phyloP scores from a whole-genome alignment of 2,888 invertebrate species.

The Antheraea assamensis region DNA sequence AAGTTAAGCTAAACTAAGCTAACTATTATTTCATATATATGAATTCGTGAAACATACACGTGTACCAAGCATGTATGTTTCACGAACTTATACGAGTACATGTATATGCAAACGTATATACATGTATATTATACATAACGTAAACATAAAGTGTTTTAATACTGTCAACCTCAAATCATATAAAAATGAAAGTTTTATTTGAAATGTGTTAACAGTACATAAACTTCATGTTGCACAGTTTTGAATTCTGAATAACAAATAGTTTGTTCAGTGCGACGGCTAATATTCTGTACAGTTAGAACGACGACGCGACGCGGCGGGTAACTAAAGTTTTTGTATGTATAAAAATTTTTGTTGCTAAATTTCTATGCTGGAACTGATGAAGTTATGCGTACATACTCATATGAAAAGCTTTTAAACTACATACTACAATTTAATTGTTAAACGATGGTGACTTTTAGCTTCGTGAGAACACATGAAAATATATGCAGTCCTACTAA shows the following conservation, averaged over 20 bases:
- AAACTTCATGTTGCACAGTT: slow-evolving; percentile 29
- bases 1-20: too few species aligned
- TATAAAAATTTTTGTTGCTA: slow-evolving; percentile 26
- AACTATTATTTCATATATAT: too few species aligned
- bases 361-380: slow-evolving; percentile 16
- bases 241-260: slow-evolving; percentile 38
- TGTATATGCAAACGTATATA: too few species aligned
- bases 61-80: too few species aligned
- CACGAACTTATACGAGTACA: too few species aligned
- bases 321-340: slow-evolving; percentile 29
- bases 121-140: too few species aligned
- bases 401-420: background rate
- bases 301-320: slow-evolving; percentile 20
- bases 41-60: too few species aligned
- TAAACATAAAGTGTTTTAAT: background rate
- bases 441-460: background rate
- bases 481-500: background rate
- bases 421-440: background rate
- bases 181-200: background rate
- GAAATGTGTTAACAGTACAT: slow-evolving; percentile 27
- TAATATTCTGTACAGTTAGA: slow-evolving; percentile 29
- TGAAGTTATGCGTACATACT: slow-evolving; percentile 7
- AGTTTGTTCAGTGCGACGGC: slow-evolving; percentile 40
- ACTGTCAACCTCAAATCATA: background rate
- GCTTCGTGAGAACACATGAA: background rate